These are phyloP conservation scores for Diuraphis noxia DNA, from an alignment of 1,140 invertebrate species.

Conservation along the genomic window DNA sequence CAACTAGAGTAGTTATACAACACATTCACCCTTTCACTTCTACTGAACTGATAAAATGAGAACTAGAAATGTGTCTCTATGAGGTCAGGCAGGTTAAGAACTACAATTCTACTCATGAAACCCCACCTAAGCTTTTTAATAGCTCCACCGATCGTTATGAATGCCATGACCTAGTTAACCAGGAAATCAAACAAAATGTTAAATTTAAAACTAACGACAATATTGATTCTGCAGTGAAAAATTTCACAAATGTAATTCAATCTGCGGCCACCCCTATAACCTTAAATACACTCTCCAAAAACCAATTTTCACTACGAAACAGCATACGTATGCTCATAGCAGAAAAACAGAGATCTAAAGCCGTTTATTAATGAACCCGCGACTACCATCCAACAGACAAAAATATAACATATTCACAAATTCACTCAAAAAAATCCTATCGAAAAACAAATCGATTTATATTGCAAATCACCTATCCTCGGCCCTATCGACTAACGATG, in stretches of 20 bases:
- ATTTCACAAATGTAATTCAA: too few relatives aligned
- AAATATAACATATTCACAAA: not conserved
- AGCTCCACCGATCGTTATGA: not conserved
- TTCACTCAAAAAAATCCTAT: not conserved
- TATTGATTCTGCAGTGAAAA: not conserved
- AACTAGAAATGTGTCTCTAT: not conserved
- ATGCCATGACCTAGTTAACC: not conserved
- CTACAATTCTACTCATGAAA: not conserved
- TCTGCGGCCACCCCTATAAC: not conserved
- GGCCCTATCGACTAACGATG: slow-evolving; percentile 20
- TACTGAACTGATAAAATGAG: not conserved
- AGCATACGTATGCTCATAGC: not conserved
- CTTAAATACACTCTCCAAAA: not conserved
- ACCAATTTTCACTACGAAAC: not conserved
- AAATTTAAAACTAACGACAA: not conserved
- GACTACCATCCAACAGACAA: not conserved
- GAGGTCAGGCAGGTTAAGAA: slow-evolving; percentile 1
- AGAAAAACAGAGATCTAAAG: slow-evolving; percentile 29
- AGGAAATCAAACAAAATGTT: not conserved
- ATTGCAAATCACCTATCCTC: not conserved
- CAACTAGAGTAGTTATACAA: not conserved
- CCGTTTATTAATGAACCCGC: not conserved
- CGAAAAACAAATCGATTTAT: not conserved
- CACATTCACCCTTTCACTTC: not conserved
- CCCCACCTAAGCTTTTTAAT: not conserved